Evolutionary conservation across 2,888 invertebrate genomes (phyloP).

Genomic region (Polylopha cassiicola): DNA sequence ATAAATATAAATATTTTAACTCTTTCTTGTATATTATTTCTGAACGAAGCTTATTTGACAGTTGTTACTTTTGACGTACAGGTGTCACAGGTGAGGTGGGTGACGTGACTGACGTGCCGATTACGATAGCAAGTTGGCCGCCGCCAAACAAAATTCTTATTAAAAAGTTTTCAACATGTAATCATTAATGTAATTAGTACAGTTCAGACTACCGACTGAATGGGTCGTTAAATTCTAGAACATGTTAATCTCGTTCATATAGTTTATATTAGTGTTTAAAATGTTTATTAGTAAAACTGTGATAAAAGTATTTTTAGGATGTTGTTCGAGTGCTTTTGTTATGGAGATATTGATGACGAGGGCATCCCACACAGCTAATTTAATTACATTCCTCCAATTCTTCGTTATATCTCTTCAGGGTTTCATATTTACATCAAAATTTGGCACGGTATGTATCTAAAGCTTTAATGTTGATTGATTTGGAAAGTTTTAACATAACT

Average conservation of each 20-base stretch:
- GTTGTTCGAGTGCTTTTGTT: constrained; percentile 59
- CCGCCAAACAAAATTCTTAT: neutral
- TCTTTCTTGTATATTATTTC: constrained; percentile 2
- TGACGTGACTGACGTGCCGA: no score
- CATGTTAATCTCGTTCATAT: neutral
- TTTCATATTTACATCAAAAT: constrained; percentile 48
- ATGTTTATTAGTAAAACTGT: constrained; percentile 46
- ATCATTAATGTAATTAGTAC: no score
- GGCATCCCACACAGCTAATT: constrained; percentile 54
- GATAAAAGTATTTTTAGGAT: constrained; percentile 54
- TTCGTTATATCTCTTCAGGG: constrained; percentile 59
- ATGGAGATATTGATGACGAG: constrained; percentile 68
- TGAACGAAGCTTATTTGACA: constrained; percentile 4
- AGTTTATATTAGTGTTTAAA: constrained; percentile 17
- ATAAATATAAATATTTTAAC: no score
- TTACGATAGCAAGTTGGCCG: no score
- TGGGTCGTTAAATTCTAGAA: neutral
- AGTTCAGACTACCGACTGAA: neutral
- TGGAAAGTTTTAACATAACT: constrained; percentile 8
- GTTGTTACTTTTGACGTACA: neutral
- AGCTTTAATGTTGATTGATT: constrained; percentile 4
- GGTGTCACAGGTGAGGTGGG: neutral
- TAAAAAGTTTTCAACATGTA: no score
- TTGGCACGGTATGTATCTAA: constrained; percentile 49
- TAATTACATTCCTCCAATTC: constrained; percentile 65